Evolutionary conservation across 2,888 invertebrate genomes (phyloP).

Genomic region (Xestia ashworthii): DNA sequence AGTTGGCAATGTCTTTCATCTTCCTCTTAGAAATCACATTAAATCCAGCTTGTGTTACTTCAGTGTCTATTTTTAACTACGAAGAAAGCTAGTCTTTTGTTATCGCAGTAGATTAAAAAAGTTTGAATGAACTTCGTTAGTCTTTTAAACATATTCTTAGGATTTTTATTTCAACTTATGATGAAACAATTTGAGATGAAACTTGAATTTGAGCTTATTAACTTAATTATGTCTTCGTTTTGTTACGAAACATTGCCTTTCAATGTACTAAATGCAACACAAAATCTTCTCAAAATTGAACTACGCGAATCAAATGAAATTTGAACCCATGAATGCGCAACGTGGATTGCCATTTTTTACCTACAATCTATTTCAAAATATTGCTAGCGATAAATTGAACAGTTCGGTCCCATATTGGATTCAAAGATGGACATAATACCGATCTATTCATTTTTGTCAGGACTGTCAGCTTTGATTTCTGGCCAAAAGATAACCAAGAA

Average conservation of each 20-base stretch:
- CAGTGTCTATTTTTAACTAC: slow-evolving; percentile 11
- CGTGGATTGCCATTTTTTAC: slow-evolving; percentile 21
- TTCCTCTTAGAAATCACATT: slow-evolving; percentile 1
- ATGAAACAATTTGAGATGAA: not conserved
- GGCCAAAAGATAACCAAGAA: not conserved
- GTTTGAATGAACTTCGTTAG: not conserved
- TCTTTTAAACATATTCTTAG: not conserved
- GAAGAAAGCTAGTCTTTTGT: not conserved
- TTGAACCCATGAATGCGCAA: slow-evolving; percentile 1
- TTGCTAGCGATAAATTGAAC: slow-evolving; percentile 29
- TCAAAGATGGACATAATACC: not conserved
- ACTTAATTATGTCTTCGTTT: not conserved
- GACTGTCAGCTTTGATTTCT: not conserved
- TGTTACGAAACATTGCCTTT: not conserved
- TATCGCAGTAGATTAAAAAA: not conserved
- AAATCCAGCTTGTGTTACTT: slow-evolving; percentile 4
- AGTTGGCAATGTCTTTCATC: slow-evolving; percentile 21
- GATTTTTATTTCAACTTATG: not conserved
- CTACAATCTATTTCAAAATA: slow-evolving; percentile 40
- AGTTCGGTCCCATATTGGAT: not conserved
- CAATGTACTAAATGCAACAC: not conserved
- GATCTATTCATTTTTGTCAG: slow-evolving; percentile 13
- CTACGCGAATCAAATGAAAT: slow-evolving; percentile 33
- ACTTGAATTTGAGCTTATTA: not conserved
- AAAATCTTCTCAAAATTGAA: slow-evolving; percentile 13